A percentile compares a stretch with the other conserved stretches of the same genome.
These are phyloP conservation scores for Ormyrus labotus DNA, from an alignment of 2,888 invertebrate species.

Conservation along the genomic window DNA sequence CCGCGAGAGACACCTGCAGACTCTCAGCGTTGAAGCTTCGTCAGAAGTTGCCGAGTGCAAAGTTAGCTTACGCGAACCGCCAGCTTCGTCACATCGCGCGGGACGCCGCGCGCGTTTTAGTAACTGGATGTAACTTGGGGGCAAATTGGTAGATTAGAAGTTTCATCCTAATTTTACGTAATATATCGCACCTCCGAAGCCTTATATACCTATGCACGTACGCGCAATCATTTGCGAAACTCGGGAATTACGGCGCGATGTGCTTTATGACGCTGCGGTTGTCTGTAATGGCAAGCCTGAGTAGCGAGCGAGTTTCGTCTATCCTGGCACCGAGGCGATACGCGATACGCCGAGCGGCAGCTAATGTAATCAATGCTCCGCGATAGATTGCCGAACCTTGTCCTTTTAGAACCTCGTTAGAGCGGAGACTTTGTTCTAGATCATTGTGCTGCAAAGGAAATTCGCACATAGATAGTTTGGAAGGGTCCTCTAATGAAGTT, in stretches of 20 bases:
- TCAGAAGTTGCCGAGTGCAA: constrained; percentile 5
- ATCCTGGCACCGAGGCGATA: not conserved
- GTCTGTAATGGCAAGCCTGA: not conserved
- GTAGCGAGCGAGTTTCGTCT: not conserved
- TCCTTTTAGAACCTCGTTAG: no score
- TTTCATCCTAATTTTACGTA: constrained; percentile 62
- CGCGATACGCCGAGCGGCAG: not conserved
- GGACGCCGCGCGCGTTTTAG: not conserved
- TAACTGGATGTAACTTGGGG: constrained; percentile 58
- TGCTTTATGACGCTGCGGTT: constrained; percentile 14
- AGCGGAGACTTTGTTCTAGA: no score
- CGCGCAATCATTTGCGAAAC: constrained; percentile 37
- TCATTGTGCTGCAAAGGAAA: no score
- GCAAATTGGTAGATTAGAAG: constrained; percentile 64
- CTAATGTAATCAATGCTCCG: constrained; percentile 30
- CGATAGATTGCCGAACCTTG: no score
- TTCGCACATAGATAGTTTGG: no score
- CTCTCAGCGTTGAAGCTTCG: not conserved
- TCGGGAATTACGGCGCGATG: constrained; percentile 26
- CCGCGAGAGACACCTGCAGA: no score
- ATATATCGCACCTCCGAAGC: constrained; percentile 59
- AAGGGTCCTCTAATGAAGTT: no score
- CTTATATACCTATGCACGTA: not conserved
- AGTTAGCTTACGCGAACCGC: constrained; percentile 7
- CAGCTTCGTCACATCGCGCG: constrained; percentile 13